These are phyloP conservation scores for Rhyacophila brunnea DNA, from an alignment of 1,140 invertebrate genomes.

Conservation along the genomic window DNA sequence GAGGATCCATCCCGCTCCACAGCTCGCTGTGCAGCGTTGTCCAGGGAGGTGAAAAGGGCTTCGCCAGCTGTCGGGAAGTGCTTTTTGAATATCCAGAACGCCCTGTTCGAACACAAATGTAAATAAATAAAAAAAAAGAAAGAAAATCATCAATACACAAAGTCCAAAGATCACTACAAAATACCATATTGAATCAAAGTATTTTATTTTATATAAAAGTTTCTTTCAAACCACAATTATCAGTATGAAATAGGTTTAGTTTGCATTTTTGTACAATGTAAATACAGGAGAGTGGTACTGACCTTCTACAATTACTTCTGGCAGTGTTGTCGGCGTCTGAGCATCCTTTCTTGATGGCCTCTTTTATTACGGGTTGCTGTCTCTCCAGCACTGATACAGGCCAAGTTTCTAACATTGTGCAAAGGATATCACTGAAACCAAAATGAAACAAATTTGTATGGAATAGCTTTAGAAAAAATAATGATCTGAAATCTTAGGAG, in stretches of 20 bases:
- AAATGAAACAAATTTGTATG: constrained; percentile 37
- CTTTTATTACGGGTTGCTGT: constrained; percentile 74
- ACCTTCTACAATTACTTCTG: constrained; percentile 63
- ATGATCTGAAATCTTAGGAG: too few relatives aligned
- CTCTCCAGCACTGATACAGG: constrained; percentile 77
- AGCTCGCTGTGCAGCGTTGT: constrained; percentile 80
- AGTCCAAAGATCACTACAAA: too few relatives aligned
- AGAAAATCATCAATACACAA: too few relatives aligned
- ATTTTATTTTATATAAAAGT: too few relatives aligned
- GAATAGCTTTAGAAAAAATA: too few relatives aligned
- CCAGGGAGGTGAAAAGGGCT: constrained; percentile 76
- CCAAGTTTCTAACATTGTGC: constrained; percentile 84
- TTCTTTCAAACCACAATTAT: too few relatives aligned
- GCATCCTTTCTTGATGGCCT: constrained; percentile 86
- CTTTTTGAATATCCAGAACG: constrained; percentile 86
- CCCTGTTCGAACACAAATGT: too few relatives aligned
- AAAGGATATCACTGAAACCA: constrained; percentile 76
- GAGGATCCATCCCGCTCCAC: constrained; percentile 62
- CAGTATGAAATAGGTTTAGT: too few relatives aligned
- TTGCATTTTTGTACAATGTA: too few relatives aligned
- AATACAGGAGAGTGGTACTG: too few relatives aligned
- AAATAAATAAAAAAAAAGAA: too few relatives aligned
- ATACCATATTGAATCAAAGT: too few relatives aligned
- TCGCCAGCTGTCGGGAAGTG: constrained; percentile 92
- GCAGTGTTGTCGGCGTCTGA: constrained; percentile 91